Evolutionary conservation across 1,140 invertebrate species (phyloP), one percentile per base, ranked within the genome.

Genomic region (Mactra quadrangularis): DNA sequence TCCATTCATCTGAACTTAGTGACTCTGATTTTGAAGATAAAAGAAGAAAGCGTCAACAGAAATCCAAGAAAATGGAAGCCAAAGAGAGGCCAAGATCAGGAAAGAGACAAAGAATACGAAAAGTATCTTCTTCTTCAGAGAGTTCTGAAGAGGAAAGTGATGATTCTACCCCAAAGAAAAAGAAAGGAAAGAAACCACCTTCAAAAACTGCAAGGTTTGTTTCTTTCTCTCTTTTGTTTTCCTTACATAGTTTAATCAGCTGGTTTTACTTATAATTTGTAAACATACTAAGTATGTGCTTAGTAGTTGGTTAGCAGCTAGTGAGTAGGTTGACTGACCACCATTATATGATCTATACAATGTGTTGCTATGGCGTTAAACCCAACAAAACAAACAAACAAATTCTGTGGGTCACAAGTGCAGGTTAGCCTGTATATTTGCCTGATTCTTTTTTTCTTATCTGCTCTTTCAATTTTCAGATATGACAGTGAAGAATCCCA

Each of bases 121-220:
- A 9, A 78, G 81, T 62, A n/a, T 72, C 15, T 22, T 79, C 77
- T 2, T 86, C 87, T 52, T 84, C 83, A 22, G 59, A 72, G 33
- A 84, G 79, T 45, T 86, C 87, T 13, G 62, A 82, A 3, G 60
- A 74, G 15, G 77, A 45, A 57, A 75, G 82, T 17, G 83, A 77
- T 25, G 75, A 47, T 57, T 33, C 38, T 47, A 17, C 31, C 0
- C 45, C 59, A 2, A 47, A n/a, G 45, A 66, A 50, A n/a, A 78
- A 78, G 27, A 79, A 70, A 22, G 50, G 47, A 31, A 55, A 55
- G 50, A 79, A 79, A 41, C 60, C 60, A 57, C 77, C 64, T 35
- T 31, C 15, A 9, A 79, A 79, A 59, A 15, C 77, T 66, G 77
- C 77, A 3, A 79, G 64, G 77, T 79, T 29, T 35, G 68, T 52